Conservation (phyloP, 53 echinoderm and acorn worm genomes). For the Patiria pectinifera region DNA sequence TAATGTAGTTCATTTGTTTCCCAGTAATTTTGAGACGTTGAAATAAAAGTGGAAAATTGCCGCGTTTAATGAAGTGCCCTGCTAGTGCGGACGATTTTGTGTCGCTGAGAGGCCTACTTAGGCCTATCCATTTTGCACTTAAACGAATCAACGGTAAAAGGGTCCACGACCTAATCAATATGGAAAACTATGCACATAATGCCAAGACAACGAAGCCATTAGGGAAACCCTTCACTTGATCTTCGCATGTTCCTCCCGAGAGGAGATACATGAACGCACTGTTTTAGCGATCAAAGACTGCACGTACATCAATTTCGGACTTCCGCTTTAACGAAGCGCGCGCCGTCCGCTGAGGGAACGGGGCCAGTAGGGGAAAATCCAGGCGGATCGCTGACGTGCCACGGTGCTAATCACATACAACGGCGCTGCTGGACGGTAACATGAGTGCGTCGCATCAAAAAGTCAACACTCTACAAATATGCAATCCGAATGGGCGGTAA, state of each 20-base stretch:
- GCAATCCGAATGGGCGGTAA: not conserved
- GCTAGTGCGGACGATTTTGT: not conserved
- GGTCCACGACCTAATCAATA: not conserved
- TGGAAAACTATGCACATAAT: not conserved
- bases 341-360: too few species aligned
- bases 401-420: too few species aligned
- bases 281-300: too few species aligned
- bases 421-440: too few species aligned
- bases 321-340: too few species aligned
- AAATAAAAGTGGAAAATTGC: not conserved
- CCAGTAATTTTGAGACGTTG: too few species aligned
- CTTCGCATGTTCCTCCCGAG: too few species aligned
- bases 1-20: too few species aligned
- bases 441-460: not conserved
- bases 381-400: too few species aligned
- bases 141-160: not conserved
- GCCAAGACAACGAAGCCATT: not conserved
- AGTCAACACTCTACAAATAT: not conserved
- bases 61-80: not conserved
- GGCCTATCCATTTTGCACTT: not conserved
- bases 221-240: not conserved
- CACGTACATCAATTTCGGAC: too few species aligned
- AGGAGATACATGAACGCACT: too few species aligned
- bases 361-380: too few species aligned
- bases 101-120: not conserved